Evolutionary conservation across 1,140 invertebrate genomes (phyloP).

Genomic region (Drosophila azteca): DNA sequence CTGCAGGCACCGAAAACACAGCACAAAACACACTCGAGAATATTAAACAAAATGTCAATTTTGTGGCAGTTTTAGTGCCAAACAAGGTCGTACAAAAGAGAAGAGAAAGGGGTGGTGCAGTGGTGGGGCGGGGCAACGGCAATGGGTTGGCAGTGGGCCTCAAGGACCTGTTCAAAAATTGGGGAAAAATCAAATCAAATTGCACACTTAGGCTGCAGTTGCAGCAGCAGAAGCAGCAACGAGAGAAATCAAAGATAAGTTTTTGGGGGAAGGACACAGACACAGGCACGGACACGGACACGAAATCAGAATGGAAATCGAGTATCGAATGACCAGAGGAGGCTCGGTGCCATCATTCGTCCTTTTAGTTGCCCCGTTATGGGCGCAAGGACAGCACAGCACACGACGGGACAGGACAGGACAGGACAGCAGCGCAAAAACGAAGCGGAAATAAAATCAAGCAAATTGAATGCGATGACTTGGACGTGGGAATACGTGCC

Average conservation of each 20-base stretch:
- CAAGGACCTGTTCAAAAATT: constrained; percentile 56
- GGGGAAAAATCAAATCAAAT: constrained; percentile 76
- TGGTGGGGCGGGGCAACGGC: no score
- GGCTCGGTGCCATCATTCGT: constrained; percentile 1
- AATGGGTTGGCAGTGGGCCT: constrained; percentile 29
- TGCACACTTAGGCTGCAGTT: constrained; percentile 75
- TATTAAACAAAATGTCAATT: constrained; percentile 80
- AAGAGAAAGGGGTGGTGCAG: neutral
- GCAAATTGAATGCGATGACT: constrained; percentile 79
- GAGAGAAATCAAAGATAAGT: constrained; percentile 62
- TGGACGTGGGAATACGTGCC: constrained; percentile 78
- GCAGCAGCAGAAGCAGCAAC: constrained; percentile 53
- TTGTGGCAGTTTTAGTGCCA: constrained; percentile 51
- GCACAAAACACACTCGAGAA: constrained; percentile 59
- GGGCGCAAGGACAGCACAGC: constrained; percentile 4
- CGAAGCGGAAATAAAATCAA: constrained; percentile 74
- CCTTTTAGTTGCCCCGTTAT: neutral
- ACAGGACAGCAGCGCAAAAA: constrained; percentile 13
- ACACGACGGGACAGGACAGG: constrained; percentile 2
- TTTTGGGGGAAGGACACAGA: constrained; percentile 7
- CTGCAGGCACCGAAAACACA: constrained; percentile 45
- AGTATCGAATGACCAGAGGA: constrained; percentile 15
- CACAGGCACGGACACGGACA: neutral
- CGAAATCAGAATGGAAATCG: constrained; percentile 50
- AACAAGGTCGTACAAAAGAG: constrained; percentile 2